A percentile compares a stretch with the other conserved stretches of the same genome.
phyloP scores from a whole-genome alignment of 2,113 vertebrate species.

The Melanotaenia duboulayi region DNA sequence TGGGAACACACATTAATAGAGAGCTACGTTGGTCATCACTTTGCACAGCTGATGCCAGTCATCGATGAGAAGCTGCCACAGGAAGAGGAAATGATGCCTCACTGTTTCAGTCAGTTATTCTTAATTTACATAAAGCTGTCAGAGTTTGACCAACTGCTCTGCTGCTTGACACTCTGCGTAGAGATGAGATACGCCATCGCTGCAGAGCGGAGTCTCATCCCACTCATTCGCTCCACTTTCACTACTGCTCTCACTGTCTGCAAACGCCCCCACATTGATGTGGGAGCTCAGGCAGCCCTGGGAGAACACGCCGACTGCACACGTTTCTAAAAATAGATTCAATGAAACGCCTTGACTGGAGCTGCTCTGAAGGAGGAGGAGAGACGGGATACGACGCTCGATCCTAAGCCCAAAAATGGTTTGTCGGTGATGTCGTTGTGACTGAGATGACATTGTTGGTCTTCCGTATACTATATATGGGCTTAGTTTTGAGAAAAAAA shows the following conservation, averaged over 20 bases:
- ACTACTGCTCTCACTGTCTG: slow-evolving; percentile 39
- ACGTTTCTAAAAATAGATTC: slow-evolving; percentile 75
- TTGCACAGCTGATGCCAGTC: slow-evolving; percentile 16
- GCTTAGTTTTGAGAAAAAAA: slow-evolving; percentile 6
- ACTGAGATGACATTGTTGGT: slow-evolving; percentile 37
- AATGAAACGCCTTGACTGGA: slow-evolving; percentile 55
- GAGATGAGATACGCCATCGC: slow-evolving; percentile 11
- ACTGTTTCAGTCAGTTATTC: slow-evolving; percentile 19
- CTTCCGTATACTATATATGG: slow-evolving; percentile 77
- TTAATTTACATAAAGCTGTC: slow-evolving; percentile 20
- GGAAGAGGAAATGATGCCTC: slow-evolving; percentile 44
- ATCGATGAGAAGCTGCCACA: slow-evolving; percentile 2
- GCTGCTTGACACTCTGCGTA: slow-evolving; percentile 7
- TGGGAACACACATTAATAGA: neutral
- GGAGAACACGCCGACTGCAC: slow-evolving; percentile 68
- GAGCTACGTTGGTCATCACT: slow-evolving; percentile 1
- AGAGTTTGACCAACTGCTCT: slow-evolving; percentile 26
- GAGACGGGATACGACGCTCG: slow-evolving; percentile 24
- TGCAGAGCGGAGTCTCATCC: slow-evolving; percentile 33
- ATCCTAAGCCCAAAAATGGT: slow-evolving; percentile 69
- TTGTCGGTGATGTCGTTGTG: slow-evolving; percentile 68
- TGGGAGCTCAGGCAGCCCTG: slow-evolving; percentile 67
- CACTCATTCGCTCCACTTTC: slow-evolving; percentile 41
- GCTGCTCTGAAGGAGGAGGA: slow-evolving; percentile 40
- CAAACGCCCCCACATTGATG: slow-evolving; percentile 61